A percentile compares a stretch with the other conserved stretches of the same genome.
Conservation (phyloP, 2,797 vertebrate genomes). For the Prunella strophiata region DNA sequence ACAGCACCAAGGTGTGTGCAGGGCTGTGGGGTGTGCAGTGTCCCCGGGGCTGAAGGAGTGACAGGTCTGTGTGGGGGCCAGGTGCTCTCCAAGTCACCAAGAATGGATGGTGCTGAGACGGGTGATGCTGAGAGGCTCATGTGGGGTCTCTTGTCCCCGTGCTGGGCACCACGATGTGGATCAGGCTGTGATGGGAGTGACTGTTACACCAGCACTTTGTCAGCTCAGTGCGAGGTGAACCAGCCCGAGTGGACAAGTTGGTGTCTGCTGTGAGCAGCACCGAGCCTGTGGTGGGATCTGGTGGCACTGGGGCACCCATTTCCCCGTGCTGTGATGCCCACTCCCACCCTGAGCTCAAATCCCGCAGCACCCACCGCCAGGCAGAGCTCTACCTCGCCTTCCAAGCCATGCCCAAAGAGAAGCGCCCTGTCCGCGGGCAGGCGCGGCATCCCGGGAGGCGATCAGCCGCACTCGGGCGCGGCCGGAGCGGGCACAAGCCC, state of each 20-base stretch:
- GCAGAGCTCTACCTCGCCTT: fast-evolving
- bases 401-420: fast-evolving
- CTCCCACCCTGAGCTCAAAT: neutral
- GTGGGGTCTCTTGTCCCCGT: neutral
- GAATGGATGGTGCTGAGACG: neutral
- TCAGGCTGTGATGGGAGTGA: neutral
- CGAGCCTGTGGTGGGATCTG: fast-evolving
- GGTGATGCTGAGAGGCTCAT: neutral
- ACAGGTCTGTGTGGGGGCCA: neutral
- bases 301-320: fast-evolving
- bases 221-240: fast-evolving
- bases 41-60: fast-evolving
- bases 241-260: fast-evolving
- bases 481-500: too few species aligned
- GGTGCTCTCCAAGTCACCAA: neutral
- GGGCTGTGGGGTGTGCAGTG: fast-evolving
- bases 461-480: fast-evolving
- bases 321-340: fast-evolving
- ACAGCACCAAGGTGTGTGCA: fast-evolving
- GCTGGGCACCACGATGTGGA: fast-evolving
- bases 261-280: fast-evolving
- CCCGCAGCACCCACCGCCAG: neutral
- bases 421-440: neutral
- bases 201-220: neutral
- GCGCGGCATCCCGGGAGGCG: fast-evolving